These are phyloP conservation scores for Simalia tracyae DNA, from an alignment of 2,797 vertebrate genomes.

Conservation along the genomic window DNA sequence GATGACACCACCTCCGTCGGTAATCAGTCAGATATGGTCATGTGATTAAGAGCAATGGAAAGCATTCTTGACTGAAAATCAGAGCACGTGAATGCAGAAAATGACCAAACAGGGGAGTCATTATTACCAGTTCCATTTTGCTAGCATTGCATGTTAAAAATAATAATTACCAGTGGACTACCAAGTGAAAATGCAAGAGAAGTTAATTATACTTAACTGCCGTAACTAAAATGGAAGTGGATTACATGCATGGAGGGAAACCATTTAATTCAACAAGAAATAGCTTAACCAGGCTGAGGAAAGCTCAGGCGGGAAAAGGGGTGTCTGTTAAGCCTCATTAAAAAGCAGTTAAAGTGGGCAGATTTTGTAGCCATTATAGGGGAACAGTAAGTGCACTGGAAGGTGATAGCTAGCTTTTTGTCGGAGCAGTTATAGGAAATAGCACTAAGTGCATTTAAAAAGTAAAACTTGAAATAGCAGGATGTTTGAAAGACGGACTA, in stretches of 20 bases:
- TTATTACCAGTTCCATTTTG: background rate
- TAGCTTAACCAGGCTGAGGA: background rate
- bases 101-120: background rate
- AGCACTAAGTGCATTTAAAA: background rate
- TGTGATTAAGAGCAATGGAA: background rate
- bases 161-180: background rate
- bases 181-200: background rate
- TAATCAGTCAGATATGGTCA: background rate
- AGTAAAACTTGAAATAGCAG: background rate
- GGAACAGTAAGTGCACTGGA: background rate
- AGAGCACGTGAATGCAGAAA: background rate
- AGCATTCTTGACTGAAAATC: background rate
- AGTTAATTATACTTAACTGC: background rate
- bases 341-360: background rate
- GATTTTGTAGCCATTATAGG: background rate
- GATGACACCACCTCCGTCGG: background rate
- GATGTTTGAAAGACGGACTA: background rate
- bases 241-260: background rate
- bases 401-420: background rate
- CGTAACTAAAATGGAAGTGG: background rate
- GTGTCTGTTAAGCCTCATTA: background rate
- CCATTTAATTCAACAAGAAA: background rate
- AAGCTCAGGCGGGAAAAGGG: background rate
- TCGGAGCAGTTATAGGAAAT: background rate
- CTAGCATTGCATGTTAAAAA: background rate